Conservation (phyloP, 2,797 vertebrate species). For the Enteromius unitaeniatus region DNA sequence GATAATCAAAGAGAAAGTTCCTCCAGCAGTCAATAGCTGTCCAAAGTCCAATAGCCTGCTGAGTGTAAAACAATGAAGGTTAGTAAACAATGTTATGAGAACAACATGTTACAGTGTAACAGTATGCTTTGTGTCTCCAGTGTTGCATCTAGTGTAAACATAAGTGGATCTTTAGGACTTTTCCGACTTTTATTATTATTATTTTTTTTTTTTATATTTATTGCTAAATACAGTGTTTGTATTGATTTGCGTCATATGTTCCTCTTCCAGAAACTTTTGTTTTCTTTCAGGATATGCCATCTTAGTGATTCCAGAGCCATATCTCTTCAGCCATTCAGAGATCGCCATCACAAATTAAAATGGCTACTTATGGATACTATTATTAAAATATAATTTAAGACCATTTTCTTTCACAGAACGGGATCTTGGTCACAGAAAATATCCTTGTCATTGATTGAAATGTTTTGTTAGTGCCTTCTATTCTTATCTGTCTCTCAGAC, state of each 20-base stretch:
- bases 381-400: constrained; percentile 7
- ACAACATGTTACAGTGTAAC: not conserved
- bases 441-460: not conserved
- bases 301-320: not conserved
- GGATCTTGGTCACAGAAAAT: not conserved
- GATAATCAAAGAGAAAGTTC: constrained; percentile 52
- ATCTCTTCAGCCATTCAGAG: not conserved
- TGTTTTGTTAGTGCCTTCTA: constrained; percentile 57
- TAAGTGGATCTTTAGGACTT: not conserved
- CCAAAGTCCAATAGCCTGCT: not conserved
- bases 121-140: not conserved
- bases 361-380: not conserved
- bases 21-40: constrained; percentile 28
- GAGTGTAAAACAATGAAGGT: constrained; percentile 26
- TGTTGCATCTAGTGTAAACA: not conserved
- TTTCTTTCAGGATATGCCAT: constrained; percentile 23
- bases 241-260: constrained; percentile 1
- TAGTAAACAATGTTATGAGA: not conserved
- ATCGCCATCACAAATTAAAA: not conserved
- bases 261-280: constrained; percentile 35
- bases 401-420: not conserved
- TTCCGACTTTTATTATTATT: not conserved
- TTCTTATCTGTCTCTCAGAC: constrained; percentile 26
- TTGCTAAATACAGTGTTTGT: not conserved
- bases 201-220: not conserved